A percentile compares a stretch with the other conserved stretches of the same genome.
Conservation (phyloP, 2,888 invertebrate genomes). For the Mesorhabditis belari region DNA sequence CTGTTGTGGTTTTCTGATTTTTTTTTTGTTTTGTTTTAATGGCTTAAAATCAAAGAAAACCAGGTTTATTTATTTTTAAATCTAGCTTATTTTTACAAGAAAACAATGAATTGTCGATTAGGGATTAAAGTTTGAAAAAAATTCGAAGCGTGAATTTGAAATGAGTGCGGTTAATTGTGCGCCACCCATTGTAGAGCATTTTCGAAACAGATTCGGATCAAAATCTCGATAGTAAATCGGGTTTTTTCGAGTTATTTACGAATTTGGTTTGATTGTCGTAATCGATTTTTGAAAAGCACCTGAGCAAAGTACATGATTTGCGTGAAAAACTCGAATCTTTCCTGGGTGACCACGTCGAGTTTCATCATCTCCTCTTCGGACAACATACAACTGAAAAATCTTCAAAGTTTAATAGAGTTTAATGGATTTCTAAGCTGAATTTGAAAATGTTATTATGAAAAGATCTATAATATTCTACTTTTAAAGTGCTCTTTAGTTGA, state of each 20-base stretch:
- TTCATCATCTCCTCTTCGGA: not conserved
- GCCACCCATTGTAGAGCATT: too few relatives aligned
- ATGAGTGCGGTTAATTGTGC: too few relatives aligned
- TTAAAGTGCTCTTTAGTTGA: too few relatives aligned
- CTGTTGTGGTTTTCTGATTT: too few relatives aligned
- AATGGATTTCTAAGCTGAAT: constrained; percentile 7
- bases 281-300: constrained; percentile 5
- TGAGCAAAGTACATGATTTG: constrained; percentile 48
- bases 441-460: not conserved
- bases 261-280: not conserved
- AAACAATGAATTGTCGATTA: too few relatives aligned
- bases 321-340: constrained; percentile 33
- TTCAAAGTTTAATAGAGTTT: not conserved
- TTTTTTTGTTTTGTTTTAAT: not conserved
- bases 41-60: not conserved
- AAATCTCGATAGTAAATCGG: too few relatives aligned
- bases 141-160: too few relatives aligned
- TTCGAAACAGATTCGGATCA: too few relatives aligned
- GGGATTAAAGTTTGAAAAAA: too few relatives aligned
- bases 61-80: not conserved
- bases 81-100: too few relatives aligned
- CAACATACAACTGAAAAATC: not conserved
- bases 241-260: not conserved
- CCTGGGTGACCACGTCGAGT: constrained; percentile 1
- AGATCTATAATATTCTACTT: not conserved